These are phyloP conservation scores for Thymelicus lineola DNA, from an alignment of 2,888 invertebrate genomes.

Conservation along the genomic window DNA sequence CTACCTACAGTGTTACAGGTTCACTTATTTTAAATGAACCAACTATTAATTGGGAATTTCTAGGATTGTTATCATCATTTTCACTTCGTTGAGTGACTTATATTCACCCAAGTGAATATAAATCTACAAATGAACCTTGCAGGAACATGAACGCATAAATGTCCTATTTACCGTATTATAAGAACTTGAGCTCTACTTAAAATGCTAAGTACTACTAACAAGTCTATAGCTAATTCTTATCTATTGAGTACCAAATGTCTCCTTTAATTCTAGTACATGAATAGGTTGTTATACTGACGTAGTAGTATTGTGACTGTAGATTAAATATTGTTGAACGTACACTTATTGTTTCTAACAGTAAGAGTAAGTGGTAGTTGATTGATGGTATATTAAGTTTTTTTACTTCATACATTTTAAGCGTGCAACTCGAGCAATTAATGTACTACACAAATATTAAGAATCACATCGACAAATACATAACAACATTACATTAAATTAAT, in stretches of 20 bases:
- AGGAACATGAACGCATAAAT: too few species aligned
- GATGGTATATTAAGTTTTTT: neutral
- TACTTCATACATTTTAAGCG: neutral
- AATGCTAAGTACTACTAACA: neutral
- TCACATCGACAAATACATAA: constrained; percentile 13
- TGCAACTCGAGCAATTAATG: neutral
- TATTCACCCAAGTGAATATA: too few species aligned
- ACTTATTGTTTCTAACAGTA: neutral
- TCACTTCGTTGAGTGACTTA: too few species aligned
- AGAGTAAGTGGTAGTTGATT: neutral
- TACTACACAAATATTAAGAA: constrained; percentile 4
- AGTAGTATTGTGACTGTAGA: neutral
- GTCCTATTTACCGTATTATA: neutral
- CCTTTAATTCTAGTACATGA: neutral
- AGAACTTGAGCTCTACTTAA: neutral
- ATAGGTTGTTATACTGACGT: neutral
- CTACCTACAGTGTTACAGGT: neutral
- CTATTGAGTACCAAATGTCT: constrained; percentile 3
- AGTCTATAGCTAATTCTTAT: neutral
- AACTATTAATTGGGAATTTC: neutral
- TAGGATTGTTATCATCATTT: too few species aligned
- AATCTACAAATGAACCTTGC: too few species aligned
- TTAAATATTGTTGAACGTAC: neutral
- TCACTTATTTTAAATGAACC: neutral
- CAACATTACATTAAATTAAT: constrained; percentile 5